Conservation (phyloP, 2,797 vertebrate genomes). For the Knipowitschia caucasica region DNA sequence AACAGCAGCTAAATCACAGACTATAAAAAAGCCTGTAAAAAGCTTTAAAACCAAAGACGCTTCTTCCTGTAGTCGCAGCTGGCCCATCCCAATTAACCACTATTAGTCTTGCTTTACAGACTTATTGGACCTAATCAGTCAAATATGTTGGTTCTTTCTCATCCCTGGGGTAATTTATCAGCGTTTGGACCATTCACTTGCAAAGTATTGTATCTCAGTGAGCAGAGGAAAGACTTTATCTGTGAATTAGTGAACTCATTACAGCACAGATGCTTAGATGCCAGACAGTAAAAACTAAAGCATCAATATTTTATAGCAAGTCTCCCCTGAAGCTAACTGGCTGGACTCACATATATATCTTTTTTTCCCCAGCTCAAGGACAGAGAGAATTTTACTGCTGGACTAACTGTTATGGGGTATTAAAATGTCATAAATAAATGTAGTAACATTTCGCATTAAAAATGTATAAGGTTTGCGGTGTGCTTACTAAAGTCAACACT, state of each 20-base stretch:
- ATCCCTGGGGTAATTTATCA: conserved; percentile 30
- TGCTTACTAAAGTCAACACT: too few relatives aligned
- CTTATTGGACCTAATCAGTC: conserved; percentile 59
- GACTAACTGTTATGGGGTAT: conserved; percentile 12
- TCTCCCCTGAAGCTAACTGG: conserved; percentile 9
- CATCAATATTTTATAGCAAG: conserved; percentile 38
- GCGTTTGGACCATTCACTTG: conserved; percentile 40
- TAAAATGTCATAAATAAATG: conserved; percentile 19
- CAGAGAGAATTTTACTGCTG: conserved; percentile 15
- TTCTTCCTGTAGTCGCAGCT: conserved; percentile 32
- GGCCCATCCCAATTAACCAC: conserved; percentile 41
- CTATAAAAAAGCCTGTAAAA: conserved; percentile 5
- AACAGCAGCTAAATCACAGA: conserved; percentile 1
- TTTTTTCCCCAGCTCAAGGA: conserved; percentile 20
- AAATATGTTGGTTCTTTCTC: conserved; percentile 45
- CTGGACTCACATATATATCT: conserved; percentile 15
- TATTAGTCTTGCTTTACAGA: conserved; percentile 54
- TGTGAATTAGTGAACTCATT: conserved; percentile 15
- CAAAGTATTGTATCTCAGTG: conserved; percentile 16
- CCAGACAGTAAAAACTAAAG: conserved; percentile 20
- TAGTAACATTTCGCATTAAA: too few relatives aligned
- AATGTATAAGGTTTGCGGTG: too few relatives aligned
- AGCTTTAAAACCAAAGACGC: conserved; percentile 22
- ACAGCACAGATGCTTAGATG: conserved; percentile 14
- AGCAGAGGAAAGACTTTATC: conserved; percentile 12